Evolutionary conservation across 2,113 vertebrate species (phyloP).

Genomic region (Cyprinodon variegatus): DNA sequence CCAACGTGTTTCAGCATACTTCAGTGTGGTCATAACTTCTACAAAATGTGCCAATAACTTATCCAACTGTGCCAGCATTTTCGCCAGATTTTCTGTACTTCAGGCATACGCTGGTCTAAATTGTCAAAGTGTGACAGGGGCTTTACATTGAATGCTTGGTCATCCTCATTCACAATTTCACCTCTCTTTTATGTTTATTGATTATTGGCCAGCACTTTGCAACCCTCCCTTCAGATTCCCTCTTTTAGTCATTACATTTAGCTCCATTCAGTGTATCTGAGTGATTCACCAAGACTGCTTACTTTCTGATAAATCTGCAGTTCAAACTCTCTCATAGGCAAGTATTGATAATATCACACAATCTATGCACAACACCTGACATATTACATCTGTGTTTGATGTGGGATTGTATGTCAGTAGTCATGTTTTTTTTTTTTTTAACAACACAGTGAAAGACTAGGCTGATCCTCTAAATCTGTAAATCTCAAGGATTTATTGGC

Average conservation of each 20-base stretch:
- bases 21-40: too few species aligned
- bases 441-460: neutral
- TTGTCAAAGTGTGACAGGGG: too few species aligned
- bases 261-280: slow-evolving; percentile 6
- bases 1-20: too few species aligned
- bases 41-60: too few species aligned
- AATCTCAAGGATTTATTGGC: neutral
- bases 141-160: neutral
- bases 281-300: neutral
- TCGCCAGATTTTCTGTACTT: too few species aligned
- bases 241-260: neutral
- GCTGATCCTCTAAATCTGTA: neutral
- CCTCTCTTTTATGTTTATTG: neutral
- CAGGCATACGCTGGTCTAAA: too few species aligned
- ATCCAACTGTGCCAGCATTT: too few species aligned
- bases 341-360: neutral
- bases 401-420: neutral
- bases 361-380: neutral
- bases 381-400: neutral
- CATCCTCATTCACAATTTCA: neutral
- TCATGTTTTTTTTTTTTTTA: neutral
- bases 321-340: neutral
- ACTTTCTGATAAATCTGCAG: neutral
- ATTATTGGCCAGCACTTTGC: neutral
- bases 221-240: neutral